phyloP scores from a whole-genome alignment of 2,888 invertebrate genomes.

The Petrophora chlorosata region DNA sequence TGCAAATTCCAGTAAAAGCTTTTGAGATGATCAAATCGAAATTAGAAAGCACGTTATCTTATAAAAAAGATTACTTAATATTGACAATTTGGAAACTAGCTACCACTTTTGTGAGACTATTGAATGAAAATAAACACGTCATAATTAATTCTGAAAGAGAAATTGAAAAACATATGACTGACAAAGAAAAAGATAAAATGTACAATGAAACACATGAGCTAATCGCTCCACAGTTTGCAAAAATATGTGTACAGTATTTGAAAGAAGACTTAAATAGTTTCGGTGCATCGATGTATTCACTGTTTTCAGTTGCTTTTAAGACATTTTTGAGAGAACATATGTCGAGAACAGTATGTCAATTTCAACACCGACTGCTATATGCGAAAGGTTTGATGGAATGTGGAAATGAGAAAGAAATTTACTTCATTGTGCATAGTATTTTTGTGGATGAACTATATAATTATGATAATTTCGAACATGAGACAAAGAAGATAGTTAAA shows the following conservation, averaged over 20 bases:
- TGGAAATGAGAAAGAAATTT: conserved; percentile 18
- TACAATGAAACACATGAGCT: conserved; percentile 24
- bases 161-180: conserved; percentile 5
- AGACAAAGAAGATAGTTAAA: conserved; percentile 10
- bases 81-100: conserved; percentile 44
- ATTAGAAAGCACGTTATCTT: conserved; percentile 38
- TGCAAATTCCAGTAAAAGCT: conserved; percentile 43
- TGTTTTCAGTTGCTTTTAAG: conserved; percentile 30
- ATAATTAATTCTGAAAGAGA: conserved; percentile 11
- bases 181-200: conserved; percentile 4
- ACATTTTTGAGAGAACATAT: conserved; percentile 2
- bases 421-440: conserved; percentile 7
- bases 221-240: conserved; percentile 36
- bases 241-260: conserved; percentile 28
- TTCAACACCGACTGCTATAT: conserved; percentile 2
- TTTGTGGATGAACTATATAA: no score
- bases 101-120: conserved; percentile 33
- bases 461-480: no score
- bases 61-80: conserved; percentile 39
- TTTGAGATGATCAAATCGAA: conserved; percentile 40
- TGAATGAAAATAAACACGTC: conserved; percentile 33
- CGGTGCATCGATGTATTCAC: conserved; percentile 26
- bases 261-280: conserved; percentile 35
- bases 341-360: background rate
- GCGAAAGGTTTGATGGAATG: conserved; percentile 14